Evolutionary conservation across 2,888 invertebrate genomes (phyloP).

Genomic region (Vandiemenella viatica): DNA sequence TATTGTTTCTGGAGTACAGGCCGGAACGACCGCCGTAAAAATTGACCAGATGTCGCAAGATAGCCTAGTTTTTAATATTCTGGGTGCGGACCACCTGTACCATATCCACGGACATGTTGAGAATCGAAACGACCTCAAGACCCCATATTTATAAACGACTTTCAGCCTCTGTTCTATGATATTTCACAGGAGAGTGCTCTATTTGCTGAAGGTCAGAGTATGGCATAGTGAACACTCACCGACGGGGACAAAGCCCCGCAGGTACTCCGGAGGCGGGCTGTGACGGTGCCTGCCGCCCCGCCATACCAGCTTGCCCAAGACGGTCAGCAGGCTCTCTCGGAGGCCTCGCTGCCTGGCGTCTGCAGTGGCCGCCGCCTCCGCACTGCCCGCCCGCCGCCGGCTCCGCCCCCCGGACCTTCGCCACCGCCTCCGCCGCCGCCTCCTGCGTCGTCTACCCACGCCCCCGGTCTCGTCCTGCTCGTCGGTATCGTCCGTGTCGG

Average conservation of each 20-base stretch:
- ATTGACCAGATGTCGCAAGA: too few relatives aligned
- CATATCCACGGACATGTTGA: too few relatives aligned
- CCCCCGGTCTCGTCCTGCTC: slow-evolving; percentile 4
- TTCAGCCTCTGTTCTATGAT: too few relatives aligned
- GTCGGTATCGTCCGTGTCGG: slow-evolving; percentile 3
- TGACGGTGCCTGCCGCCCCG: slow-evolving; percentile 3
- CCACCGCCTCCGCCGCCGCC: slow-evolving; percentile 5
- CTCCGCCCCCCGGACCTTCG: slow-evolving; percentile 6
- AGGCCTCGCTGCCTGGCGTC: slow-evolving; percentile 29
- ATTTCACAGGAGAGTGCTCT: too few relatives aligned
- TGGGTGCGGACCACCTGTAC: too few relatives aligned
- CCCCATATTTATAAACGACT: too few relatives aligned
- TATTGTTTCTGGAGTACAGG: too few relatives aligned
- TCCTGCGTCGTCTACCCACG: not conserved
- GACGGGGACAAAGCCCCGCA: slow-evolving; percentile 33
- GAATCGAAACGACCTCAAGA: too few relatives aligned
- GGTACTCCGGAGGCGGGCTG: slow-evolving; percentile 23
- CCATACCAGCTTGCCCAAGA: slow-evolving; percentile 43
- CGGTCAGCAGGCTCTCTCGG: slow-evolving; percentile 48
- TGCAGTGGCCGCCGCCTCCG: not conserved
- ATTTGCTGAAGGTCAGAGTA: too few relatives aligned
- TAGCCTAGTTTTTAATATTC: too few relatives aligned
- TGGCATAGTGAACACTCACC: slow-evolving; percentile 23
- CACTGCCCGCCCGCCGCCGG: not conserved
- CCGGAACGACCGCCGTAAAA: too few relatives aligned